Percentiles rank a stretch among this genome's conserved stretches.
Conservation (phyloP, 2,888 invertebrate species). For the Thumatha senex region DNA sequence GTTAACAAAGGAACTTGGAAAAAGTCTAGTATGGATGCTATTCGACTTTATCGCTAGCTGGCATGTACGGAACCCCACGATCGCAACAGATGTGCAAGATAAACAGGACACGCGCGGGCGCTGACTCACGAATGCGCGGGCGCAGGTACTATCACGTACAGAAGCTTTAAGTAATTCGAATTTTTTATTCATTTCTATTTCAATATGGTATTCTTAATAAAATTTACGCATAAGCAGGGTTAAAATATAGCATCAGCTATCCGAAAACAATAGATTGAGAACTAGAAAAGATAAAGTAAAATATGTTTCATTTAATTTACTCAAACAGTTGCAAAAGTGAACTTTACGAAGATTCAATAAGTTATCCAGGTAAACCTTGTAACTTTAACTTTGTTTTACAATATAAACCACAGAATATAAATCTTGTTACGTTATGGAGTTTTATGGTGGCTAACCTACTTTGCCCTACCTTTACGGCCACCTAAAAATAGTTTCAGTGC, state of each 20-base stretch:
- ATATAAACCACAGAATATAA: slow-evolving; percentile 30
- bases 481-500: slow-evolving; percentile 19
- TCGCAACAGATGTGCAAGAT: slow-evolving; percentile 56
- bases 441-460: slow-evolving; percentile 41
- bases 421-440: slow-evolving; percentile 34
- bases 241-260: no score
- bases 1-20: neutral
- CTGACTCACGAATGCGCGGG: slow-evolving; percentile 59
- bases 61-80: slow-evolving; percentile 32
- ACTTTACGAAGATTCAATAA: slow-evolving; percentile 15
- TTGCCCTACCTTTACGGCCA: slow-evolving; percentile 33
- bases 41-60: slow-evolving; percentile 17
- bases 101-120: slow-evolving; percentile 59
- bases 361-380: slow-evolving; percentile 31
- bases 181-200: neutral
- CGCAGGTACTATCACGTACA: slow-evolving; percentile 46
- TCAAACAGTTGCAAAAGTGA: slow-evolving; percentile 16
- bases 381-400: slow-evolving; percentile 36
- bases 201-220: no score
- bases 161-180: slow-evolving; percentile 27
- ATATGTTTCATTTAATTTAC: slow-evolving; percentile 20
- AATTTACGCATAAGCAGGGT: no score
- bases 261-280: neutral
- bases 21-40: neutral
- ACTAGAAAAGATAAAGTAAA: slow-evolving; percentile 2